Percentiles rank a stretch among this genome's conserved stretches.
Conservation (phyloP, 2,797 vertebrate species). For the Tinamus major region DNA sequence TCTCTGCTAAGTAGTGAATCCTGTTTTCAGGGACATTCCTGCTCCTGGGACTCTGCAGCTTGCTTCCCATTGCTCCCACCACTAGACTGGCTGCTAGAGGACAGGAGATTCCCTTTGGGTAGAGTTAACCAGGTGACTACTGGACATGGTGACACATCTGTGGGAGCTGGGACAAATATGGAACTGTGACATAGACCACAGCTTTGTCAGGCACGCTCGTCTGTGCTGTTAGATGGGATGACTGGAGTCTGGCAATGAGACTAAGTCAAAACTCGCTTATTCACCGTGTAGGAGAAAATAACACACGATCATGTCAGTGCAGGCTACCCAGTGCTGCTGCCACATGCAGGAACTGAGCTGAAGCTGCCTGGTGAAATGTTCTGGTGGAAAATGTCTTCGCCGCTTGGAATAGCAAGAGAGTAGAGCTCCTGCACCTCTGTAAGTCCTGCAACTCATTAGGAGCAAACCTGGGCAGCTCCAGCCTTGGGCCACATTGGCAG, state of each 20-base stretch:
- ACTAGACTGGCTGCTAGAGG: neutral
- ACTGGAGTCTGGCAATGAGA: neutral
- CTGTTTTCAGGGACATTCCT: neutral
- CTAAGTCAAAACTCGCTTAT: neutral
- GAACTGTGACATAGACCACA: neutral
- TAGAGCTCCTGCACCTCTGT: neutral
- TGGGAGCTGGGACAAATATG: neutral
- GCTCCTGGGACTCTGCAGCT: neutral
- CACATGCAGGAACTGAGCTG: neutral
- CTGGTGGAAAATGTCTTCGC: rapidly evolving
- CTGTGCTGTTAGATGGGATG: neutral
- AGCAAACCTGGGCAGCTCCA: neutral
- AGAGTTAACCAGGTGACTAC: neutral
- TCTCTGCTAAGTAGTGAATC: neutral
- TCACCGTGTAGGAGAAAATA: neutral
- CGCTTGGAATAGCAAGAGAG: neutral
- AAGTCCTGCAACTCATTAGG: neutral
- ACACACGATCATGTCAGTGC: rapidly evolving
- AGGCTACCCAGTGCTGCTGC: neutral
- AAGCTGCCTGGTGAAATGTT: neutral
- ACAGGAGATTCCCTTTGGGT: neutral
- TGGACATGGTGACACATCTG: neutral
- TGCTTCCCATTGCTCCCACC: neutral
- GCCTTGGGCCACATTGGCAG: too few relatives aligned
- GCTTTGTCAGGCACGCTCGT: neutral